Conservation (phyloP, 1,140 invertebrate species). For the Drosophila teissieri region DNA sequence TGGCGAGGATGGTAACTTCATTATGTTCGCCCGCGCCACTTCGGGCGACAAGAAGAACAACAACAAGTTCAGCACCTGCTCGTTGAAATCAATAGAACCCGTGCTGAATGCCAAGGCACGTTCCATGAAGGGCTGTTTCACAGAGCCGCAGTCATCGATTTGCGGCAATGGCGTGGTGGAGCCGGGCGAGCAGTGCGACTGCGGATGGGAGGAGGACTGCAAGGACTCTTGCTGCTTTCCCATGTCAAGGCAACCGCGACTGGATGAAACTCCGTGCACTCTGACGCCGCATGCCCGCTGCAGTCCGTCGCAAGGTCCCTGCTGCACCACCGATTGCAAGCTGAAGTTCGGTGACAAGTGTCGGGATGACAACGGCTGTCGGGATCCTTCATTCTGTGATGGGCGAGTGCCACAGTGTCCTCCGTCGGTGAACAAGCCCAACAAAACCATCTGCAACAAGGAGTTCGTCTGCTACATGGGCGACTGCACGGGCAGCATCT, state of each 20-base stretch:
- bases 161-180: constrained; percentile 99
- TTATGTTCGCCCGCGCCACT: constrained; percentile 98
- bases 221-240: constrained; percentile 97
- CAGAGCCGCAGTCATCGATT: constrained; percentile 94
- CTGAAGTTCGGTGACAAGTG: constrained; percentile 95
- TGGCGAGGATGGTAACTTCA: constrained; percentile 98
- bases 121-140: constrained; percentile 95
- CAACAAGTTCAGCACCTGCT: constrained; percentile 96
- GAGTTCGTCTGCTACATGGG: constrained; percentile 98
- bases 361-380: constrained; percentile 96
- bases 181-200: constrained; percentile 98
- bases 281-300: constrained; percentile 88
- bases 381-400: constrained; percentile 95
- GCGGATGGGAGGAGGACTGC: constrained; percentile 98
- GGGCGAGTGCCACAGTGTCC: constrained; percentile 93
- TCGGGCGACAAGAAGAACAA: constrained; percentile 98
- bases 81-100: constrained; percentile 96
- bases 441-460: constrained; percentile 97
- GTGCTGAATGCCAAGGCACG: constrained; percentile 97
- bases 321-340: constrained; percentile 95
- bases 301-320: constrained; percentile 92
- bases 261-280: constrained; percentile 93
- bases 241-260: constrained; percentile 90
- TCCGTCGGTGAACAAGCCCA: constrained; percentile 95
- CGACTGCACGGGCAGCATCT: constrained; percentile 97